Conservation (phyloP, 2,113 vertebrate genomes). For the Ibidorhyncha struthersii region DNA sequence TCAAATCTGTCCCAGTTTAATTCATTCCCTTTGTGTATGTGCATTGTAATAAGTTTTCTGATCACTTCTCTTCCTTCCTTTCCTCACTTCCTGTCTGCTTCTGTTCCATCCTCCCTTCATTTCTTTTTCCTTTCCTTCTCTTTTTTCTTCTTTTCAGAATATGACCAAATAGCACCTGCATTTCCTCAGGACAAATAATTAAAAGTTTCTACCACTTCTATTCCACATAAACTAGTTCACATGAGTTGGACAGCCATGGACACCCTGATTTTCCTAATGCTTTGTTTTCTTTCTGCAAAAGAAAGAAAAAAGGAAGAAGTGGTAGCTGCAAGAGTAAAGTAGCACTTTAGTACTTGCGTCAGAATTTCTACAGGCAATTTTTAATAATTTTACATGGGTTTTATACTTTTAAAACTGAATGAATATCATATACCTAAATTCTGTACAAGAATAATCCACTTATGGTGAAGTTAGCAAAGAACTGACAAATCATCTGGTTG, state of each 20-base stretch:
- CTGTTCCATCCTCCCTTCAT: accelerated
- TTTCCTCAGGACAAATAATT: neutral
- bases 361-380: neutral
- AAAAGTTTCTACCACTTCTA: neutral
- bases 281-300: neutral
- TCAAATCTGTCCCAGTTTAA: neutral
- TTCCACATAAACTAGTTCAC: neutral
- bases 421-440: neutral
- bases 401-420: neutral
- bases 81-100: neutral
- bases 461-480: neutral
- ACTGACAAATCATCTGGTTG: neutral
- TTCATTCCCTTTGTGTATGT: neutral
- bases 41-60: neutral
- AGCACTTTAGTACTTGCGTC: neutral
- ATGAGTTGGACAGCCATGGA: neutral
- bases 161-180: neutral
- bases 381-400: neutral
- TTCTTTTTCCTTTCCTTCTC: neutral
- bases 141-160: neutral
- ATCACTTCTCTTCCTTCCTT: neutral
- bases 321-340: neutral
- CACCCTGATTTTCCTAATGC: neutral
- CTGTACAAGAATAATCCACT: neutral
- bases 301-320: neutral